Evolutionary conservation across 2,113 vertebrate genomes (phyloP), one percentile per base, ranked within the genome.

Genomic region (Aptenodytes forsteri): DNA sequence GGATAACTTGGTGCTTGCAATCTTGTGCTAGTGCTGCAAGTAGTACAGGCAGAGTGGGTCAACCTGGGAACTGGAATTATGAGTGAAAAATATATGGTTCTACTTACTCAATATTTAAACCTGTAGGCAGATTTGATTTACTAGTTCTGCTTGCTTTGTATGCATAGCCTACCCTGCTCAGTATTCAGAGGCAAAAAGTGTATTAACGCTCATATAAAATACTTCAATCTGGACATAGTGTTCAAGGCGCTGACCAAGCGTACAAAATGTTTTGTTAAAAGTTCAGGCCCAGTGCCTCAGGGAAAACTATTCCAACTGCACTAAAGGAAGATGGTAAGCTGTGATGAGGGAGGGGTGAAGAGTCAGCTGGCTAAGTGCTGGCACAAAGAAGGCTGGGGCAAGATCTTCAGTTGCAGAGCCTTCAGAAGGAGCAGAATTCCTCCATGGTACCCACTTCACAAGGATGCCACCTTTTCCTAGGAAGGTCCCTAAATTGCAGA

Each of bases 181-280:
- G 40, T 85, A 46, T 65, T 91, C 44, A 76, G 71, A 76, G 46
- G 56, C 61, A 87, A 78, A 75, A 84, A 46, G 11, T 75, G 4
- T 91, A n/a, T 72, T 76, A 72, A 38, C 36, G 26, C 54, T 79
- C 22, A 8, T 42, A 64, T 40, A 23, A 91, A 90, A 49, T 58
- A 44, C 78, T 86, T 92, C 27, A 73, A 2, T 56, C 40, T 90
- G 90, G 67, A 93, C 79, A 38, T 29, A 46, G 71, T 61, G 84
- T 85, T 93, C 90, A 79, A 66, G 90, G 75, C 70, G 44, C 54
- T 90, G 40, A 36, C 49, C 66, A 54, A 73, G 40, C 26, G 66
- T 87, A 95, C 93, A 85, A 46, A 73, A 49, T 26, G 30, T 96
- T 97, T 89, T 90, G 66, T 85, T 69, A 65, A 61, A 30, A 56